Evolutionary conservation across 2,797 vertebrate genomes (phyloP).

Genomic region (Gymnothorax javanicus): DNA sequence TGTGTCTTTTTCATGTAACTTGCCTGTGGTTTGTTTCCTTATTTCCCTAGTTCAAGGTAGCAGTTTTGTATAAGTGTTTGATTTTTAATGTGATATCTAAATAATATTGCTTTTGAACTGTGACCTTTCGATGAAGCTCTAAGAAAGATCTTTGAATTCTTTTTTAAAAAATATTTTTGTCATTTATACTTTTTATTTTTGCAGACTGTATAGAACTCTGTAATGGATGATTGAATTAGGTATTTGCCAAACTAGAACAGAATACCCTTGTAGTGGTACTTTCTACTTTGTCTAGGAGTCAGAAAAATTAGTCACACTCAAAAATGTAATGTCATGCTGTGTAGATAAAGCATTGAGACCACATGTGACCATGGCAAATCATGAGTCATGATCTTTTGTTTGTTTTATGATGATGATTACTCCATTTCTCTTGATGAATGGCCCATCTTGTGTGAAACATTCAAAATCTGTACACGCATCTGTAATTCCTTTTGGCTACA

Average conservation of each 20-base stretch:
- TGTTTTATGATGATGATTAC: not conserved
- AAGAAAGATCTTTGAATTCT: conserved; percentile 5
- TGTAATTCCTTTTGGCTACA: not conserved
- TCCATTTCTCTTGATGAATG: not conserved
- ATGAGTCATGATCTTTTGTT: not conserved
- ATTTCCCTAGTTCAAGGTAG: not conserved
- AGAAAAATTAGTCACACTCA: not conserved
- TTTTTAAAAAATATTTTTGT: not conserved
- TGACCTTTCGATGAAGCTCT: not conserved
- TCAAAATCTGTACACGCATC: not conserved
- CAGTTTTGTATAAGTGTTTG: not conserved
- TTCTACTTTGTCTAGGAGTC: not conserved
- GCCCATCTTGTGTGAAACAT: not conserved
- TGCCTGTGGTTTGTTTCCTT: not conserved
- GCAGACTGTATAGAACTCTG: not conserved
- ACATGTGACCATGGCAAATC: not conserved
- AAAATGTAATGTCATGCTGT: not conserved
- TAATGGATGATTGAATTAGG: not conserved
- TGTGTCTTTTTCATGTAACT: conserved; percentile 20
- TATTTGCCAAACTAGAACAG: conserved; percentile 9
- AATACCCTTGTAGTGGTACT: not conserved
- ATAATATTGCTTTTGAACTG: not conserved
- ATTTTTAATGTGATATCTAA: not conserved
- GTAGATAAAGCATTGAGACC: not conserved
- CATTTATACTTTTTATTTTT: not conserved